Evolutionary conservation across 2,113 vertebrate genomes (phyloP).

Genomic region (Ciconia maguari): DNA sequence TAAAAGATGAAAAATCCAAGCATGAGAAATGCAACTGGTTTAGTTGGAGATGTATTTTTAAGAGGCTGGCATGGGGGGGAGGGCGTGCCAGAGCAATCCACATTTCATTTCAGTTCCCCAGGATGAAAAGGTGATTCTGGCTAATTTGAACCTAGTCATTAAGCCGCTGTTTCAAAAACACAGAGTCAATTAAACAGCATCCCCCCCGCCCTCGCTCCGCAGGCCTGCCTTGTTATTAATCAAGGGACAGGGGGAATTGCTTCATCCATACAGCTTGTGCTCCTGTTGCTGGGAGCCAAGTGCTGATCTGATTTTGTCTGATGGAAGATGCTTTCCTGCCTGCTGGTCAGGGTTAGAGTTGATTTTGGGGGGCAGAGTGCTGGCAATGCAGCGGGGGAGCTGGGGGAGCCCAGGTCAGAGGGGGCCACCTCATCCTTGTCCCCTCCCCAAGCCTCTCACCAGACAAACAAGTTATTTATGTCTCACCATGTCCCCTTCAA

Average conservation of each 20-base stretch:
- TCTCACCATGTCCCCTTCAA: rapidly evolving
- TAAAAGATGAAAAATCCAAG: not conserved
- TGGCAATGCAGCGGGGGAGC: not conserved
- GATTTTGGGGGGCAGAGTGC: not conserved
- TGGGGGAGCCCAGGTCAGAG: not conserved
- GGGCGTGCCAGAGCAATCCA: not conserved
- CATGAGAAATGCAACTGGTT: not conserved
- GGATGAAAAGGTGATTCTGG: conserved; percentile 22
- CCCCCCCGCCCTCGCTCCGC: not conserved
- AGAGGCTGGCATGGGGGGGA: not conserved
- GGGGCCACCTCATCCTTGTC: not conserved
- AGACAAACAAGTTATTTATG: not conserved
- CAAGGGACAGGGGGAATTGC: conserved; percentile 7
- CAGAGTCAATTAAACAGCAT: not conserved
- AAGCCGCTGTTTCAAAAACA: not conserved
- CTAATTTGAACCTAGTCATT: conserved; percentile 32
- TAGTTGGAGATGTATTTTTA: not conserved
- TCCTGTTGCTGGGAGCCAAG: not conserved
- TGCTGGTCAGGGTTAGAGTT: not conserved
- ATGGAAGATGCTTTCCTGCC: not conserved
- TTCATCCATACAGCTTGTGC: not conserved
- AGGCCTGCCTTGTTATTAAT: not conserved
- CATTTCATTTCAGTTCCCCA: not conserved
- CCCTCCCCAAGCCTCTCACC: not conserved
- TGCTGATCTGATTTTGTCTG: not conserved